Percentiles rank a stretch among this genome's conserved stretches.
Evolutionary conservation across 2,113 vertebrate genomes (phyloP).

Genomic region (Bubo blakistoni): DNA sequence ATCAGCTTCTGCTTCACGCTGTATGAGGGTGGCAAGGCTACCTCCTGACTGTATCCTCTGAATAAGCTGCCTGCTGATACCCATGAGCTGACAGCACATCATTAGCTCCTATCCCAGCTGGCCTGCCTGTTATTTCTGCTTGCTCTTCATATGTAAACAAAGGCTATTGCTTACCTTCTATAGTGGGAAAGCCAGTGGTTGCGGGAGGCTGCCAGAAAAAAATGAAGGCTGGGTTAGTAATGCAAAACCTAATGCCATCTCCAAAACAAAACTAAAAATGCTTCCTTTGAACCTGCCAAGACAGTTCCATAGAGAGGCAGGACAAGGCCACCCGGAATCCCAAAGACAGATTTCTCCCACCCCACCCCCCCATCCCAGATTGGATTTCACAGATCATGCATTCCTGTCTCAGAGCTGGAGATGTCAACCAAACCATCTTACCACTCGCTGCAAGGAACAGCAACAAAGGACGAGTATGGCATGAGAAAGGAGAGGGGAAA

Average conservation of each 20-base stretch:
- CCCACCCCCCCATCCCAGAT: not conserved
- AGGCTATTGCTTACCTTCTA: constrained; percentile 82
- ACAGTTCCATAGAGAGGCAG: not conserved
- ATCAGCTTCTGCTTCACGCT: not conserved
- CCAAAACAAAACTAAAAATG: not conserved
- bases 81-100: not conserved
- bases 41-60: not conserved
- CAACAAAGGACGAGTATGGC: not conserved
- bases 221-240: not conserved
- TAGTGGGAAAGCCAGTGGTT: constrained; percentile 76
- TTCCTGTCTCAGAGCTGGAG: not conserved
- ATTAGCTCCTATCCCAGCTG: not conserved
- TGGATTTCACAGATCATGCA: not conserved
- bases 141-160: not conserved
- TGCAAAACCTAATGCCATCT: not conserved
- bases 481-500: not conserved
- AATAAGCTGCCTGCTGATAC: not conserved
- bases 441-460: not conserved
- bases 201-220: constrained; percentile 75
- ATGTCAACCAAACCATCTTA: not conserved
- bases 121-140: not conserved
- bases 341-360: not conserved
- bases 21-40: not conserved
- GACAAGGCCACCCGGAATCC: not conserved
- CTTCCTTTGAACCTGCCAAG: not conserved